Conservation (phyloP, 2,113 vertebrate species). For the Donacobius atricapilla region DNA sequence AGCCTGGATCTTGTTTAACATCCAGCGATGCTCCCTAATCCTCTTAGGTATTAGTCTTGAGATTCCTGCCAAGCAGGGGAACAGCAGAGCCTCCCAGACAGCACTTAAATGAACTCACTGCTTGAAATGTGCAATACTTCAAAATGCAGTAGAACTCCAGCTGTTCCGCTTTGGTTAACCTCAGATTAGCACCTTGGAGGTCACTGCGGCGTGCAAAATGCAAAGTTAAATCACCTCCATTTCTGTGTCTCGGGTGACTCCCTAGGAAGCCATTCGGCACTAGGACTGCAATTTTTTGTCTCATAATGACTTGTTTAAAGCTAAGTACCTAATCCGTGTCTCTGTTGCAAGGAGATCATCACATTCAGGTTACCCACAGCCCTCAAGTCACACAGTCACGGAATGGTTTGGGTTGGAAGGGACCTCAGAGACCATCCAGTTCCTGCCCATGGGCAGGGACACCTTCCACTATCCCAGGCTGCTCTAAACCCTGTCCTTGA, state of each 20-base stretch:
- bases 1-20: slow-evolving; percentile 28
- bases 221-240: not conserved
- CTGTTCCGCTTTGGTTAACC: not conserved
- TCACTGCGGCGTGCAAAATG: not conserved
- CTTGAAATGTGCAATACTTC: not conserved
- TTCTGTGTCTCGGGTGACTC: not conserved
- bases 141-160: not conserved
- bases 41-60: slow-evolving; percentile 44
- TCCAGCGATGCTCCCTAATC: slow-evolving; percentile 29
- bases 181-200: not conserved
- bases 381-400: not conserved
- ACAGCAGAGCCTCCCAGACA: slow-evolving; percentile 5
- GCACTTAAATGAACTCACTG: not conserved
- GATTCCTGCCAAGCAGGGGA: slow-evolving; percentile 36
- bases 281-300: not conserved
- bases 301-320: not conserved
- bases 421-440: not conserved
- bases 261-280: not conserved
- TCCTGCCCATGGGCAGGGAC: not conserved
- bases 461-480: not conserved
- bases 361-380: not conserved
- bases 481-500: not conserved
- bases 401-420: not conserved
- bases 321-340: not conserved
- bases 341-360: not conserved